A percentile compares a stretch with the other conserved stretches of the same genome.
phyloP scores from a whole-genome alignment of 2,888 invertebrate genomes.

The Synergus laeviventris region DNA sequence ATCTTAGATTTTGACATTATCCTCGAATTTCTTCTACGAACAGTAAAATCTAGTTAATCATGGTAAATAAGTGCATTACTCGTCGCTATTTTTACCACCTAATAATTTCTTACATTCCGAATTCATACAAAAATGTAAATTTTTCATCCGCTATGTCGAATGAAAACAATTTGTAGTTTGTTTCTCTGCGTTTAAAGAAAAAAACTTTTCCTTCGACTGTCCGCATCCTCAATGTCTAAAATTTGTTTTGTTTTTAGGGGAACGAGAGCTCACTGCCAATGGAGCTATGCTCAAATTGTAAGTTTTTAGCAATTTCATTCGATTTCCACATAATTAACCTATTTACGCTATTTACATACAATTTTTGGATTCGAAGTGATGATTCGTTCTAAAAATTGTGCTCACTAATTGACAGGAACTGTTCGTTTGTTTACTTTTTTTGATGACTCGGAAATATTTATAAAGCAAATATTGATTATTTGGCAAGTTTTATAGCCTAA shows the following conservation, averaged over 20 bases:
- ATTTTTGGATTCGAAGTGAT: not conserved
- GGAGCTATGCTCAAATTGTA: constrained; percentile 94
- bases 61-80: constrained; percentile 34
- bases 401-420: not conserved
- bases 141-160: constrained; percentile 9
- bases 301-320: constrained; percentile 56
- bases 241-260: constrained; percentile 83
- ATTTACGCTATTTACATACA: constrained; percentile 6
- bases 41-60: constrained; percentile 25
- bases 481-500: not conserved
- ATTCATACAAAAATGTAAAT: constrained; percentile 30
- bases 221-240: not conserved
- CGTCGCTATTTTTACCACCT: not conserved
- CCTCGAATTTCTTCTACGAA: constrained; percentile 22
- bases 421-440: not conserved
- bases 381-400: constrained; percentile 1
- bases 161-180: constrained; percentile 38
- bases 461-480: not conserved
- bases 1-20: constrained; percentile 37
- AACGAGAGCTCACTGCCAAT: constrained; percentile 97
- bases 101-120: not conserved
- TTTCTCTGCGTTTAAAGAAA: constrained; percentile 35
- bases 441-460: not conserved
- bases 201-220: constrained; percentile 10
- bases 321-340: constrained; percentile 12